A percentile compares a stretch with the other conserved stretches of the same genome.
Evolutionary conservation across 2,113 vertebrate species (phyloP).

Genomic region (Isurus oxyrinchus): DNA sequence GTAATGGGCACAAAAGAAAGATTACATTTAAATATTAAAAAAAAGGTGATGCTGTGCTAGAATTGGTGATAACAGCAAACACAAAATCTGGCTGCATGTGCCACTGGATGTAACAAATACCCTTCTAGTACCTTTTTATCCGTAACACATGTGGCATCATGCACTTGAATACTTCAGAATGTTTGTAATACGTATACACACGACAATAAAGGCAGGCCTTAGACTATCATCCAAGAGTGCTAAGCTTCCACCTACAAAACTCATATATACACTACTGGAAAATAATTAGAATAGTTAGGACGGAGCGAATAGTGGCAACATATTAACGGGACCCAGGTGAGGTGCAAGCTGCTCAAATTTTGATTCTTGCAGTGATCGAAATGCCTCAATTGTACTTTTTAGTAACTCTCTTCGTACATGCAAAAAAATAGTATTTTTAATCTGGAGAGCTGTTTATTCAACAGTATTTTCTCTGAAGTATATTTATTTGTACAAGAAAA

Average conservation of each 20-base stretch:
- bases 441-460: background rate
- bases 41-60: background rate
- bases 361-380: background rate
- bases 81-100: background rate
- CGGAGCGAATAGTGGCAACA: background rate
- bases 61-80: background rate
- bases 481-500: constrained; percentile 51
- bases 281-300: background rate
- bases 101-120: background rate
- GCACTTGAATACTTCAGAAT: background rate
- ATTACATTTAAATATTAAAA: background rate
- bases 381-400: constrained; percentile 25
- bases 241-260: background rate
- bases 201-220: background rate
- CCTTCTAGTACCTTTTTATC: background rate
- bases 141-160: background rate
- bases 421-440: constrained; percentile 16
- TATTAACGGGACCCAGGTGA: background rate
- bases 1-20: background rate
- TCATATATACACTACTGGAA: background rate
- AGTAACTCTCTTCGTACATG: background rate
- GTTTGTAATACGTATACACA: background rate
- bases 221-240: background rate
- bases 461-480: constrained; percentile 30
- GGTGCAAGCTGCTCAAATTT: constrained; percentile 14